Percentiles rank a stretch among this genome's conserved stretches.
These are phyloP conservation scores for Premnoplex brunnescens DNA, from an alignment of 2,797 vertebrate genomes.

Conservation along the genomic window DNA sequence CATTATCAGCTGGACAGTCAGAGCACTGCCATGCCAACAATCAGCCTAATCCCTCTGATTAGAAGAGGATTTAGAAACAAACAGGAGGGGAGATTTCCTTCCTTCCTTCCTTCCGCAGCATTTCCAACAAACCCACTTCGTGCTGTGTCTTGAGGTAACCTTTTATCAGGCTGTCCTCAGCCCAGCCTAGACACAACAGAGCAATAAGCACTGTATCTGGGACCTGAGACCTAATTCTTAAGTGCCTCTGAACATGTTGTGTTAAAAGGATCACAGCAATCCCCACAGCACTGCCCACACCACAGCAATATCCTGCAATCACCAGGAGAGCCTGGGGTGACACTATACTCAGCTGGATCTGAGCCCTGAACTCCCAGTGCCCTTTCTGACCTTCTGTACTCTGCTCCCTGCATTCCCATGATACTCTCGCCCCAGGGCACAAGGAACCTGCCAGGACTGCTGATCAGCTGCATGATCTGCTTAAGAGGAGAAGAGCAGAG, in stretches of 20 bases:
- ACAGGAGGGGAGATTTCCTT: neutral
- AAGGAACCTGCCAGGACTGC: neutral
- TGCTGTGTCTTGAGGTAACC: neutral
- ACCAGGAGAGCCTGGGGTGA: neutral
- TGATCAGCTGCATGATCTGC: neutral
- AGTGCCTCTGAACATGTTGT: neutral
- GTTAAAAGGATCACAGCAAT: neutral
- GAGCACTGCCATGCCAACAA: neutral
- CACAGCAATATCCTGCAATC: neutral
- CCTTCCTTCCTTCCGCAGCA: neutral
- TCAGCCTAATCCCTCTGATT: neutral
- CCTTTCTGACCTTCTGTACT: neutral
- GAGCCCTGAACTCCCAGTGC: neutral
- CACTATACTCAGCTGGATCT: neutral
- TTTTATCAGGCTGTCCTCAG: neutral
- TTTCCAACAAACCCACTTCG: neutral
- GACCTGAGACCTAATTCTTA: neutral
- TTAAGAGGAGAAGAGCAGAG: neutral
- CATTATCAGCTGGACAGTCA: neutral
- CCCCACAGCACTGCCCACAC: neutral
- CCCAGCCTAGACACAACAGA: neutral
- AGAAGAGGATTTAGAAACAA: neutral
- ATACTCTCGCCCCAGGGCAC: rapidly evolving
- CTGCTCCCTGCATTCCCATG: neutral
- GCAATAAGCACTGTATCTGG: neutral